These are phyloP conservation scores for Meiosimyza decipiens DNA, from an alignment of 2,888 invertebrate genomes.

Conservation along the genomic window DNA sequence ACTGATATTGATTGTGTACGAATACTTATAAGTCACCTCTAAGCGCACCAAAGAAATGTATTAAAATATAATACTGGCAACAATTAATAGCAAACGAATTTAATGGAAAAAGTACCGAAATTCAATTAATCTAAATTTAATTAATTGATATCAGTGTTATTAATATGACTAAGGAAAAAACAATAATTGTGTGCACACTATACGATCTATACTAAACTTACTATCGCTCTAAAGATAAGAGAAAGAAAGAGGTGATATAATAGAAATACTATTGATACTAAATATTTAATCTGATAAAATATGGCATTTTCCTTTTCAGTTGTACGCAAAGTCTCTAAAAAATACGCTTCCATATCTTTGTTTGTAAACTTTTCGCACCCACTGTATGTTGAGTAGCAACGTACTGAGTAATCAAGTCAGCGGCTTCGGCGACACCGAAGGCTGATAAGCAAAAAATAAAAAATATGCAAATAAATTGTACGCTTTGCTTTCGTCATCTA, in stretches of 20 bases:
- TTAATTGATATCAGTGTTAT: conserved; percentile 13
- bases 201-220: background rate
- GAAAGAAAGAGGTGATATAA: too few relatives aligned
- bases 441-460: too few relatives aligned
- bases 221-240: too few relatives aligned
- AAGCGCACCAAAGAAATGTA: too few relatives aligned
- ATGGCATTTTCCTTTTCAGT: too few relatives aligned
- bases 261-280: background rate
- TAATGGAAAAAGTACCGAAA: too few relatives aligned
- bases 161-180: background rate
- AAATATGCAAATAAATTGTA: background rate
- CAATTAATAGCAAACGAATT: too few relatives aligned
- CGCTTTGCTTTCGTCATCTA: conserved; percentile 15
- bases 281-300: background rate
- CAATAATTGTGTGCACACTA: background rate
- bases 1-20: too few relatives aligned
- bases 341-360: background rate
- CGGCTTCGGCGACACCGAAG: too few relatives aligned
- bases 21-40: too few relatives aligned
- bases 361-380: conserved; percentile 15
- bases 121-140: conserved; percentile 13
- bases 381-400: background rate
- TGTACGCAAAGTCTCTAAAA: too few relatives aligned
- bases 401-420: background rate
- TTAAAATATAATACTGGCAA: too few relatives aligned